These are phyloP conservation scores for Neoniphon sammara DNA, from an alignment of 2,797 vertebrate species.

Conservation along the genomic window DNA sequence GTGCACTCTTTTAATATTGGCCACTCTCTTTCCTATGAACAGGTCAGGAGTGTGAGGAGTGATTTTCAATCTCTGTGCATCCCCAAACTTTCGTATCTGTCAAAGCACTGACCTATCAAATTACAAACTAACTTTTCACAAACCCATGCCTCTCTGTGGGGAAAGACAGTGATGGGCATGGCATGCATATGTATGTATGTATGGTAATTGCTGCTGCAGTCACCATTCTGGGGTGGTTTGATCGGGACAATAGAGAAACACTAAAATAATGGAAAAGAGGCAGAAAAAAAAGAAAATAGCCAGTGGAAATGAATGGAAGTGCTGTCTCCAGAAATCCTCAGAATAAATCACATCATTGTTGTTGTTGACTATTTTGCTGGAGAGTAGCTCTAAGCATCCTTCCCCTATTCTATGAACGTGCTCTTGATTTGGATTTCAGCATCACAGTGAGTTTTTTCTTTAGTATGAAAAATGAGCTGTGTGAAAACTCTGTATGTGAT, in stretches of 20 bases:
- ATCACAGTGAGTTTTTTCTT: conserved; percentile 46
- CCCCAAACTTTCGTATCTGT: no score
- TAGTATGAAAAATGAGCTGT: conserved; percentile 70
- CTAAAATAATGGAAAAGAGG: conserved; percentile 15
- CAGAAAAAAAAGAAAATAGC: conserved; percentile 1
- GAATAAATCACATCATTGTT: conserved; percentile 53
- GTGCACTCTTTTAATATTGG: no score
- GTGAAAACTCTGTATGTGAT: conserved; percentile 56
- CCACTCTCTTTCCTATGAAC: no score
- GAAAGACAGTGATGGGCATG: no score
- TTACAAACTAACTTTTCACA: no score
- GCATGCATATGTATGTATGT: no score
- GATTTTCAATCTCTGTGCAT: no score
- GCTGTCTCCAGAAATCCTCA: conserved; percentile 26
- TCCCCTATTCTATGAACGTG: conserved; percentile 15
- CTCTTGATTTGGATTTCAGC: conserved; percentile 58
- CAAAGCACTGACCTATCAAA: no score
- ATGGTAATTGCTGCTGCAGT: no score
- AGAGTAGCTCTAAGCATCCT: conserved; percentile 28
- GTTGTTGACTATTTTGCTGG: conserved; percentile 36
- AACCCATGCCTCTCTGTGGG: no score
- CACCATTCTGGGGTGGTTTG: not conserved
- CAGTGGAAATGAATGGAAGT: not conserved
- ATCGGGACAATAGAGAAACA: not conserved
- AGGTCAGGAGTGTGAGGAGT: no score